Conservation (phyloP, 2,797 vertebrate species). For the Atherinosoma microstoma region DNA sequence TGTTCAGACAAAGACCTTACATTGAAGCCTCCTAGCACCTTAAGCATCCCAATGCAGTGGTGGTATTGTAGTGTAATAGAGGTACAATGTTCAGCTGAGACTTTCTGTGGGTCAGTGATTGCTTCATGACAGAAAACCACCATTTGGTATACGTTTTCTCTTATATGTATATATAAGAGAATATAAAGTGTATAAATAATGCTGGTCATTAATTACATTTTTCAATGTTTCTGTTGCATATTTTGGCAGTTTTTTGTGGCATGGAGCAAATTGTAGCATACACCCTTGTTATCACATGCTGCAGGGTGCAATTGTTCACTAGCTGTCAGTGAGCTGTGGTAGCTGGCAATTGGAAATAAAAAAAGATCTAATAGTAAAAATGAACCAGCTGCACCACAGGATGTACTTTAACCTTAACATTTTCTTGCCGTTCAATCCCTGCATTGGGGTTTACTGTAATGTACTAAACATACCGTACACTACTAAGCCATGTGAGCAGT, state of each 20-base stretch:
- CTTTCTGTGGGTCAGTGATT: conserved; percentile 51
- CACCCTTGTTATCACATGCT: conserved; percentile 57
- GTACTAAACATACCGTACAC: conserved; percentile 20
- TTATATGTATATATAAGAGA: conserved; percentile 11
- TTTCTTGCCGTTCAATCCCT: conserved; percentile 53
- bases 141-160: conserved; percentile 7
- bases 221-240: conserved; percentile 1
- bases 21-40: conserved; percentile 63
- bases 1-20: conserved; percentile 88
- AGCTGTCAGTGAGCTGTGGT: conserved; percentile 36
- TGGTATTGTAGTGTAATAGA: conserved; percentile 56
- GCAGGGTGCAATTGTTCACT: conserved; percentile 47
- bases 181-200: neutral
- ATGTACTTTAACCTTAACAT: conserved; percentile 30
- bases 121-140: conserved; percentile 79
- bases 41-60: conserved; percentile 68
- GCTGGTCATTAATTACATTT: neutral
- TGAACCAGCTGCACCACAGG: conserved; percentile 40
- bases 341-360: conserved; percentile 47
- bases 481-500: conserved; percentile 26
- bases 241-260: conserved; percentile 61
- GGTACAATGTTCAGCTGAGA: conserved; percentile 50
- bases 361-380: conserved; percentile 51
- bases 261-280: conserved; percentile 67
- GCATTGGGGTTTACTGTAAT: conserved; percentile 48